Percentiles rank a stretch among this genome's conserved stretches.
Conservation (phyloP, 2,888 invertebrate species). For the Diaperis boleti region DNA sequence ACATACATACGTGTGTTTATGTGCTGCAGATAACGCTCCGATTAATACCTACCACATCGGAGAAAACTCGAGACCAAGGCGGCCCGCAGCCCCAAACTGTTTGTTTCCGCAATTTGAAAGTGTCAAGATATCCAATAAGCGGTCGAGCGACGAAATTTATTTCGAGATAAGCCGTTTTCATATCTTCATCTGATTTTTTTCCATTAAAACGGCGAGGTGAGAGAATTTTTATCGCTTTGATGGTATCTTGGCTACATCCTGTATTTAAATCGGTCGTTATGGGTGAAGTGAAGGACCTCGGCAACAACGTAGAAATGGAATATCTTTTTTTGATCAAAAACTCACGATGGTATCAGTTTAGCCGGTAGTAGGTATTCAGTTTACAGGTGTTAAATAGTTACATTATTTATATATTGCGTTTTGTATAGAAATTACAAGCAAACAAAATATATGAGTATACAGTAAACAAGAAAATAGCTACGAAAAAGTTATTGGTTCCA, state of each 20-base stretch:
- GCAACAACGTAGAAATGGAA: not conserved
- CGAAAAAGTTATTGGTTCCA: no score
- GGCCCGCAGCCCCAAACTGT: constrained; percentile 7
- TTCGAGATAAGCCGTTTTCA: constrained; percentile 2
- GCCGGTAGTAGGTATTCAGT: no score
- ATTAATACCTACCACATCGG: constrained; percentile 42
- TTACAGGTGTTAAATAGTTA: no score
- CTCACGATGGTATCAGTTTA: no score
- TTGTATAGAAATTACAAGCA: no score
- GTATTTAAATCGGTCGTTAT: constrained; percentile 8
- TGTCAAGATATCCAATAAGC: constrained; percentile 5
- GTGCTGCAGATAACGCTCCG: constrained; percentile 43
- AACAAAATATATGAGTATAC: no score
- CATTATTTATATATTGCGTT: no score
- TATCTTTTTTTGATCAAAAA: not conserved
- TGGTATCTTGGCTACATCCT: constrained; percentile 3
- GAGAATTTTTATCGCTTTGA: not conserved
- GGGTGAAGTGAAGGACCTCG: constrained; percentile 2
- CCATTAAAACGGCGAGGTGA: constrained; percentile 1
- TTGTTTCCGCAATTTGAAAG: constrained; percentile 5
- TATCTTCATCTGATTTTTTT: constrained; percentile 8
- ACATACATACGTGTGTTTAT: constrained; percentile 50
- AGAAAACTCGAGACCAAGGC: constrained; percentile 32
- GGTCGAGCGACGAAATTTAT: not conserved
- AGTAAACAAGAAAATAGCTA: no score